Evolutionary conservation across 2,888 invertebrate species (phyloP).

Genomic region (Amiota communis): DNA sequence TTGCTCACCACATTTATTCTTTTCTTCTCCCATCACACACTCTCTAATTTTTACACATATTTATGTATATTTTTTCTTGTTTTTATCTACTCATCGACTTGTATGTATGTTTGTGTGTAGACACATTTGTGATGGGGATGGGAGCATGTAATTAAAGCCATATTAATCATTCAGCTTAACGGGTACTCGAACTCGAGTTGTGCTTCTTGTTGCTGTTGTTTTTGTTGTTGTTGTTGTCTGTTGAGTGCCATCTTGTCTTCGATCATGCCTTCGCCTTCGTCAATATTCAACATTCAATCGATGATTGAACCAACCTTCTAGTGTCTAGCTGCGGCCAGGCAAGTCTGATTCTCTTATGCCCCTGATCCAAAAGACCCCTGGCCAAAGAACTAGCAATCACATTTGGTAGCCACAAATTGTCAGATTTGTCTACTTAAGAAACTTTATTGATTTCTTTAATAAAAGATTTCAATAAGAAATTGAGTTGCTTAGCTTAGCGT

Average conservation of each 20-base stretch:
- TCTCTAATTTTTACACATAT: not conserved
- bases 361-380: too few species aligned
- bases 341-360: too few species aligned
- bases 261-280: constrained; percentile 1
- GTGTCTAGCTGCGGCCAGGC: too few species aligned
- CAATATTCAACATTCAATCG: not conserved
- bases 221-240: constrained; percentile 34
- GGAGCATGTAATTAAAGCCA: constrained; percentile 71
- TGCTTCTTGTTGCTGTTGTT: too few species aligned
- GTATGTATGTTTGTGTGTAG: constrained; percentile 52
- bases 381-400: not conserved
- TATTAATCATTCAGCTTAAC: constrained; percentile 67
- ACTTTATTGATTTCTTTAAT: constrained; percentile 49
- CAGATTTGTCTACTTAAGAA: constrained; percentile 68
- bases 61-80: constrained; percentile 11
- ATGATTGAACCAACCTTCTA: not conserved
- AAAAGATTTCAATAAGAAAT: too few species aligned
- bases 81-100: constrained; percentile 31
- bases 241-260: constrained; percentile 21
- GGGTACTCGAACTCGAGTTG: too few species aligned
- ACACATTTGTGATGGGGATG: constrained; percentile 33
- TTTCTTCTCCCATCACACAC: too few species aligned
- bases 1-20: not conserved
- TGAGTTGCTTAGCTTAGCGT: too few species aligned
- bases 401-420: constrained; percentile 66